phyloP scores from a whole-genome alignment of 2,888 invertebrate genomes.

The Leucoma salicis region DNA sequence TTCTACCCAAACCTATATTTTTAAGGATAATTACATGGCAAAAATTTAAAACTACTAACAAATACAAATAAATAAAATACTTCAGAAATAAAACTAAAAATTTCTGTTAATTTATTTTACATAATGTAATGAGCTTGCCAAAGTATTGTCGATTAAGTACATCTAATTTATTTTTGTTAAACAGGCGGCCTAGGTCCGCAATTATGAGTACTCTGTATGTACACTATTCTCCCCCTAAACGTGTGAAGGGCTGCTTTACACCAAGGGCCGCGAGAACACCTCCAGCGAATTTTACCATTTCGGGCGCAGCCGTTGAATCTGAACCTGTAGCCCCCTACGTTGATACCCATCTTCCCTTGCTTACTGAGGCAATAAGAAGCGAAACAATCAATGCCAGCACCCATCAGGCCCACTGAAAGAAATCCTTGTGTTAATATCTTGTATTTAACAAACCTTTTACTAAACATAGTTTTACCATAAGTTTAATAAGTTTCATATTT shows the following conservation, averaged over 20 bases:
- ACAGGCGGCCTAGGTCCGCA: slow-evolving; percentile 70
- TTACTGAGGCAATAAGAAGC: slow-evolving; percentile 78
- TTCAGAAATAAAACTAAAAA: slow-evolving; percentile 13
- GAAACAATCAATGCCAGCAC: slow-evolving; percentile 65
- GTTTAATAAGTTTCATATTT: neutral
- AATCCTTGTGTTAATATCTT: slow-evolving; percentile 16
- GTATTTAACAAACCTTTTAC: neutral
- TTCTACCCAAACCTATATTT: slow-evolving; percentile 1
- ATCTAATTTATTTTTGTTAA: slow-evolving; percentile 16
- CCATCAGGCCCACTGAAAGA: slow-evolving; percentile 64
- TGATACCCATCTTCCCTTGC: slow-evolving; percentile 78
- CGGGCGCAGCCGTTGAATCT: slow-evolving; percentile 74
- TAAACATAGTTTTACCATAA: neutral
- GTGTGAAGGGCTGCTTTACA: slow-evolving; percentile 76
- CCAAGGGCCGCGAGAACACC: slow-evolving; percentile 75
- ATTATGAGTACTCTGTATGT: slow-evolving; percentile 72
- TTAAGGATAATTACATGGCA: neutral
- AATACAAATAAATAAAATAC: neutral
- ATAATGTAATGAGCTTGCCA: slow-evolving; percentile 17
- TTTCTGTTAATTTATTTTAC: slow-evolving; percentile 11
- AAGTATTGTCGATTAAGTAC: slow-evolving; percentile 7
- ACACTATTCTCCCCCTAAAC: slow-evolving; percentile 69
- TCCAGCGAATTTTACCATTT: slow-evolving; percentile 74
- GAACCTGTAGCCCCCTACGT: slow-evolving; percentile 72
- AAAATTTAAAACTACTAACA: neutral